These are phyloP conservation scores for Seriola dumerili DNA, from an alignment of 2,113 vertebrate species.

Conservation along the genomic window DNA sequence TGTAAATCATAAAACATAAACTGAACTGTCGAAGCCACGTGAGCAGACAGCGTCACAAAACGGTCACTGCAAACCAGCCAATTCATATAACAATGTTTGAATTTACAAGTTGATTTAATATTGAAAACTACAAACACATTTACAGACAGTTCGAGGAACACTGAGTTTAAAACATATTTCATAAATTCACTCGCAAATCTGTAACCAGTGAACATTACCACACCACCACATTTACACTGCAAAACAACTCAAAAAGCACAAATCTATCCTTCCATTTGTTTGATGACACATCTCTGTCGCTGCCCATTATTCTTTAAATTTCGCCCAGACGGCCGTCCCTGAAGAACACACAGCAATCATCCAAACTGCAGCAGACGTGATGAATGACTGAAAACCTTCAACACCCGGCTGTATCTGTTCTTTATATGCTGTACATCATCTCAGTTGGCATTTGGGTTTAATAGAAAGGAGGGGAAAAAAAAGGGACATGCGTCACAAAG, in stretches of 20 bases:
- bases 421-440: constrained; percentile 7
- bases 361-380: constrained; percentile 22
- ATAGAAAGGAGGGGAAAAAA: not conserved
- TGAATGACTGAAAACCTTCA: constrained; percentile 14
- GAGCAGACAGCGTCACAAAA: too few relatives aligned
- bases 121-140: too few relatives aligned
- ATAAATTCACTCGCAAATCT: too few relatives aligned
- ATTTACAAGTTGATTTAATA: too few relatives aligned
- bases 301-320: not conserved
- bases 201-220: not conserved
- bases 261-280: not conserved
- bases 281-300: constrained; percentile 3
- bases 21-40: too few relatives aligned
- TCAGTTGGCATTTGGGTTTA: constrained; percentile 3
- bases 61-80: too few relatives aligned
- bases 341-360: constrained; percentile 17
- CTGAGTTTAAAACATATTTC: too few relatives aligned
- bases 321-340: not conserved
- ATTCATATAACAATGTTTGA: too few relatives aligned
- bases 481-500: not conserved
- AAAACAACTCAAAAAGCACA: not conserved
- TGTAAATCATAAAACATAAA: too few relatives aligned
- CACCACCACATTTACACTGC: not conserved
- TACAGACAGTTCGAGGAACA: too few relatives aligned
- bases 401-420: constrained; percentile 14